Base-by-base conservation (phyloP, 2,797 vertebrate species). In the Halcyon chelicuti region DNA sequence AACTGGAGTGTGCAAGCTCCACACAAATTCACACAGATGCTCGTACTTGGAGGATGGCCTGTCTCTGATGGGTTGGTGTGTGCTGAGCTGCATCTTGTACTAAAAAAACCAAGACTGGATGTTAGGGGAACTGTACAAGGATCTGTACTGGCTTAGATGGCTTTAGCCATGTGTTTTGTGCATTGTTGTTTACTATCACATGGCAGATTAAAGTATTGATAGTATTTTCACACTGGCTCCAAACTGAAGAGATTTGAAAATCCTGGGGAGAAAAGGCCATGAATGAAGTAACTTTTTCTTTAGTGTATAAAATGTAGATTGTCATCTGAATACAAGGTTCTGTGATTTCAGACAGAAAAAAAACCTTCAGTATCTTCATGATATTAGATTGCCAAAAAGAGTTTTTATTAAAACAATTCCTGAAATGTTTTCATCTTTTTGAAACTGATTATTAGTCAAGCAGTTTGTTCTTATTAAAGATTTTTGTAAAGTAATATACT, bases 331-430 rank as follows among this genome's bases (percentile, higher is more conserved):
- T 60, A 84, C 51, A 67, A 76, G 63, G 35, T 80, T 91, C 54
- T 75, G 21, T 63, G 72, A 44, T 52, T 96, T 92, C 14, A 25
- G 73, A 70, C 51, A 61, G 68, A 55, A 52, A 14, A 31, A 49
- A 23, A 7, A 73, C 6, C 42, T 90, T 95, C 91, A 46, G 29
- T 92, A 87, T 47, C 58, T 92, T 81, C 29, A 5, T 89, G 52
- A 57, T 2, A 13, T 92, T 88, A 95, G 79, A 71, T 81, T 85
- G 26, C 35, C 54, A 37, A 90, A 91, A 92, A 46, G 35, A 84
- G 14, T 80, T 96, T 74, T 90, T 94, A 68, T 95, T 88, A 73
- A 73, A 92, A 85, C 39, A 47, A 17, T 89, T 96, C 33, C 42
- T 73, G 26, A 31, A 73, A 57, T 13, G 22, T 82, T 86, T 96